Percentiles rank a stretch among this genome's conserved stretches.
These are phyloP conservation scores for Neopelma chrysocephalum DNA, from an alignment of 2,797 vertebrate genomes.

Conservation along the genomic window DNA sequence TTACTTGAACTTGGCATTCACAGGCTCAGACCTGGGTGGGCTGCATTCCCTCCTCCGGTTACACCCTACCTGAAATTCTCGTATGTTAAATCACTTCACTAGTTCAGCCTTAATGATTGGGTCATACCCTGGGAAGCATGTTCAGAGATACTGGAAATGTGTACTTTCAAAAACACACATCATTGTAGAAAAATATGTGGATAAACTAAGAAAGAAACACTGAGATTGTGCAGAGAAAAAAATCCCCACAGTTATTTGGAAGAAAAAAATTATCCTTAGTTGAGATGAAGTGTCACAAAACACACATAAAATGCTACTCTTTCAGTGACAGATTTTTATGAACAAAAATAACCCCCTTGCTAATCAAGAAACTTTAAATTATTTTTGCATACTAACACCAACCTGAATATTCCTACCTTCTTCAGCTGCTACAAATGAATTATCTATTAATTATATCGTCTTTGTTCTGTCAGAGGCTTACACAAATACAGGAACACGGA, in stretches of 20 bases:
- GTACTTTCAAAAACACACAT: not conserved
- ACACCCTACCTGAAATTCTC: slow-evolving; percentile 53
- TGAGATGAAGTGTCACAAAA: not conserved
- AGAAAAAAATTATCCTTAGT: not conserved
- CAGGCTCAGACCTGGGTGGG: slow-evolving; percentile 46
- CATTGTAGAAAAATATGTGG: slow-evolving; percentile 9
- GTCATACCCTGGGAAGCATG: slow-evolving; percentile 31
- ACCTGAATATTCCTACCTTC: not conserved
- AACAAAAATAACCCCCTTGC: not conserved
- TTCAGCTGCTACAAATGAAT: not conserved
- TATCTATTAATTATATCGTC: not conserved
- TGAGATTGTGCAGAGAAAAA: not conserved
- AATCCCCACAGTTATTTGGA: not conserved
- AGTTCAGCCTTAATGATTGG: slow-evolving; percentile 22
- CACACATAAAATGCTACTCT: not conserved
- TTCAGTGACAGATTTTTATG: not conserved
- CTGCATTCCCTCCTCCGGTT: slow-evolving; percentile 52
- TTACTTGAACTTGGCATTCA: slow-evolving; percentile 23
- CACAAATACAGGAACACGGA: not conserved
- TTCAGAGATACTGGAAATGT: slow-evolving; percentile 11
- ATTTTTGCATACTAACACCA: not conserved
- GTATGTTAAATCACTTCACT: slow-evolving; percentile 56
- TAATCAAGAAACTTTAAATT: not conserved
- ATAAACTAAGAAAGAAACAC: not conserved
- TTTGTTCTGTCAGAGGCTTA: not conserved